Evolutionary conservation across 2,888 invertebrate species (phyloP).

Genomic region (Tiliacea aurago): DNA sequence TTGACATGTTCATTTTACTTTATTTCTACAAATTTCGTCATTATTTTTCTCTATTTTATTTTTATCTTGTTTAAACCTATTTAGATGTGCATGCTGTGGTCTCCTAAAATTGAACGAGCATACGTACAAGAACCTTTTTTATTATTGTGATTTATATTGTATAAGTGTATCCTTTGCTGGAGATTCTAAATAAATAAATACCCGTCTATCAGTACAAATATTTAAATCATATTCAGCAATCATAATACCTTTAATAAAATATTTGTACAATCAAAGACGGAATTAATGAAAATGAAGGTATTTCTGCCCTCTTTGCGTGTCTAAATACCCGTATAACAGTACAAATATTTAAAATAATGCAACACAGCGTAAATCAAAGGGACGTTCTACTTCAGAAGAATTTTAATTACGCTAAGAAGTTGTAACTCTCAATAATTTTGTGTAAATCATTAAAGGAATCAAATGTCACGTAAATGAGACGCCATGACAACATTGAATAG

Average conservation of each 20-base stretch:
- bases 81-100: too few relatives aligned
- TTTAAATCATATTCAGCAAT: too few relatives aligned
- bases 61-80: too few relatives aligned
- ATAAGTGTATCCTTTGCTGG: too few relatives aligned
- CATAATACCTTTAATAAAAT: not conserved
- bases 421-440: conserved; percentile 6
- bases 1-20: too few relatives aligned
- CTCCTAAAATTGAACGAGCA: too few relatives aligned
- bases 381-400: conserved; percentile 9
- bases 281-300: conserved; percentile 22
- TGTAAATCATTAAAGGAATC: conserved; percentile 6
- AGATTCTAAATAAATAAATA: too few relatives aligned
- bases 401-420: conserved; percentile 39
- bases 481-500: not conserved
- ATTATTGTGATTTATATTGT: too few relatives aligned
- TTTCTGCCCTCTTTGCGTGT: conserved; percentile 10
- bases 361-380: conserved; percentile 22
- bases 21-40: too few relatives aligned
- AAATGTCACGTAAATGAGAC: conserved; percentile 1
- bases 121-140: too few relatives aligned
- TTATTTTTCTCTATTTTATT: too few relatives aligned
- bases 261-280: conserved; percentile 1
- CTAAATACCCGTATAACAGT: not conserved
- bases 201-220: too few relatives aligned
- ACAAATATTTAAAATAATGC: conserved; percentile 26